Evolutionary conservation across 2,888 invertebrate species (phyloP), one percentile per base, ranked within the genome.

Genomic region (Fissipunctia ypsillon): DNA sequence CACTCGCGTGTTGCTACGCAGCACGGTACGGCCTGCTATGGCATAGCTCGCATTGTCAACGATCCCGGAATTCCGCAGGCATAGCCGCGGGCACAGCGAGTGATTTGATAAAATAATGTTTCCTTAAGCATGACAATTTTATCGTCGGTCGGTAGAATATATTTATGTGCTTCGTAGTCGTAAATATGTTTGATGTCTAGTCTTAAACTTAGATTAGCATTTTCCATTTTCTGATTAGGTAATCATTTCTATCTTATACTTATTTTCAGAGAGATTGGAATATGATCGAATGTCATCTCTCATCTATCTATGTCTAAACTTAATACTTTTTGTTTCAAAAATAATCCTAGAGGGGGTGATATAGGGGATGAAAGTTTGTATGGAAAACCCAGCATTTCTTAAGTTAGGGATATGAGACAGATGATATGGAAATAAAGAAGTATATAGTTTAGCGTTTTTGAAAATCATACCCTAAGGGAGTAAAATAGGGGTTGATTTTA

Each of bases 131-230:
- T 69, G 28, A 54, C 10, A 35, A 48, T 65, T 78, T 77, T 60
- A 76, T 56, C n/a, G 64, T 45, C 43, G 12, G 35, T 35, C 19
- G 5, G 50, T 50, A 50, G 16, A 56, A 48, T 19, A 54, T 50
- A 69, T 65, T 68, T 50, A 82, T 69, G 54, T 60, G 43, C 28
- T 67, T 63, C 28, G 19, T 16, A 48, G 28, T 81, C 77, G 64
- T 78, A 69, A 78, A 76, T 16, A 28, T 76, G 19, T 41, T 75
- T 76, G 43, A 63, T 41, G 52, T 35, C 56, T 25, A 31, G 22
- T 64, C 52, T 59, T 63, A 52, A 52, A 57, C 28, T 41, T 54
- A 50, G 25, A 31, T 59, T 31, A 25, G 31, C 16, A 45, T 60
- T 69, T 66, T 43, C 14, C 16, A 65, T 68, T 76, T 54, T 19